Percentiles rank a stretch among this genome's conserved stretches.
Conservation (phyloP, 2,797 vertebrate genomes). For the Gadopsis marmoratus region DNA sequence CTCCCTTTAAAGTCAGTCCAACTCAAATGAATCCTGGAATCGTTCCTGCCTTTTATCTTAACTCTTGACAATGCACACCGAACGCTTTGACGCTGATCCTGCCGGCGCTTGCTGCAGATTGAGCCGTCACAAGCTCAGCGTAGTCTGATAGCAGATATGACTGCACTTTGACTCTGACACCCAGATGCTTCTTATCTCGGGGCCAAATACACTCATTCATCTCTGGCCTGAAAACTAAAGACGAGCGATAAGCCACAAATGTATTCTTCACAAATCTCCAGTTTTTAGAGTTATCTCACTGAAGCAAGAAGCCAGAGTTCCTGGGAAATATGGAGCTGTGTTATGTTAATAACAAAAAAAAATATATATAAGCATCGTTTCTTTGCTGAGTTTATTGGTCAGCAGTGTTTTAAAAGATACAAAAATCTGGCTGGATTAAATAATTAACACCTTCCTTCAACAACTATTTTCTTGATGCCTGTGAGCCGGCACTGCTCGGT, state of each 20-base stretch:
- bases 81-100: slow-evolving; percentile 13
- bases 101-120: slow-evolving; percentile 42
- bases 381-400: slow-evolving; percentile 1
- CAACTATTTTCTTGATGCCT: slow-evolving; percentile 23
- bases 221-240: slow-evolving; percentile 14
- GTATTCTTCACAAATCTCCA: not conserved
- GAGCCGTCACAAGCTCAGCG: slow-evolving; percentile 40
- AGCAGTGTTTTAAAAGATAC: slow-evolving; percentile 36
- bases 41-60: slow-evolving; percentile 53
- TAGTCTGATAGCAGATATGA: slow-evolving; percentile 37
- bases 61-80: slow-evolving; percentile 36
- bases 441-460: slow-evolving; percentile 43
- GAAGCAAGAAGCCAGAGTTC: not conserved
- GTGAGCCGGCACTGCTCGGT: slow-evolving; percentile 21
- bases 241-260: slow-evolving; percentile 9
- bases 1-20: slow-evolving; percentile 51
- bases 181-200: slow-evolving; percentile 48
- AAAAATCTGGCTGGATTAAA: slow-evolving; percentile 29
- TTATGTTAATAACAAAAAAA: not conserved
- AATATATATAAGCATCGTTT: too few relatives aligned
- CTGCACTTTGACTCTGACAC: slow-evolving; percentile 49
- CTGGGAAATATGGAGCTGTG: not conserved
- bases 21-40: slow-evolving; percentile 40
- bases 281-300: slow-evolving; percentile 2
- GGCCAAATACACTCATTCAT: slow-evolving; percentile 33